phyloP scores from a whole-genome alignment of 2,797 vertebrate species.

The Carduelis carduelis region DNA sequence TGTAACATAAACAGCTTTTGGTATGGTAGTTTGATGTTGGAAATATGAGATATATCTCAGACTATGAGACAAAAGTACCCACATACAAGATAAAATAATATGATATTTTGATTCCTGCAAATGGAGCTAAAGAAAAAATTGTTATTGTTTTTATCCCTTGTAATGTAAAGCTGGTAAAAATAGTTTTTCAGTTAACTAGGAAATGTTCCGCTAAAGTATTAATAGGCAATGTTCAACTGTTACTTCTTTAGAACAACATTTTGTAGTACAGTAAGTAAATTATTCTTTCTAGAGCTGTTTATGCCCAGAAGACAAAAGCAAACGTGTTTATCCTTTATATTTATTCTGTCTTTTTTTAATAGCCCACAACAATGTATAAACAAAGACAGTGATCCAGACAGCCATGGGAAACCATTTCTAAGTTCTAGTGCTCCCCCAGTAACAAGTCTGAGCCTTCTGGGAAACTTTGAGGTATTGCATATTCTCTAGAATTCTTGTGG shows the following conservation, averaged over 20 bases:
- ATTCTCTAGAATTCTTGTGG: slow-evolving; percentile 29
- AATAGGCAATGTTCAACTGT: not conserved
- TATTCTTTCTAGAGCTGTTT: not conserved
- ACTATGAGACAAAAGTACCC: not conserved
- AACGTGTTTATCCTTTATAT: slow-evolving; percentile 7
- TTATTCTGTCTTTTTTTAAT: slow-evolving; percentile 42
- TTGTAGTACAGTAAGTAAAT: not conserved
- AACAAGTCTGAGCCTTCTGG: slow-evolving; percentile 93
- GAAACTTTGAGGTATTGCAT: slow-evolving; percentile 95
- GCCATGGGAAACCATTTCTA: slow-evolving; percentile 85
- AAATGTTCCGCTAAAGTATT: not conserved
- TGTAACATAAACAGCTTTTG: not conserved
- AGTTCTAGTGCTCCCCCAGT: slow-evolving; percentile 93
- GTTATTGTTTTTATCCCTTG: not conserved
- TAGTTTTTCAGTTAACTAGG: not conserved
- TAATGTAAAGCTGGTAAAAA: not conserved
- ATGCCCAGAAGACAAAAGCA: slow-evolving; percentile 19
- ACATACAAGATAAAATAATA: not conserved
- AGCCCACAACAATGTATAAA: slow-evolving; percentile 85
- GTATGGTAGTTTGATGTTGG: not conserved
- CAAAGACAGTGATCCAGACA: slow-evolving; percentile 80
- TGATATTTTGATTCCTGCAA: not conserved
- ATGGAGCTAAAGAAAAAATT: not conserved
- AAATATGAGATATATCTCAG: not conserved
- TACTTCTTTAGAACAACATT: not conserved